Base-by-base conservation (phyloP, 2,888 invertebrate species). In the Cryptocephalus moraei region DNA sequence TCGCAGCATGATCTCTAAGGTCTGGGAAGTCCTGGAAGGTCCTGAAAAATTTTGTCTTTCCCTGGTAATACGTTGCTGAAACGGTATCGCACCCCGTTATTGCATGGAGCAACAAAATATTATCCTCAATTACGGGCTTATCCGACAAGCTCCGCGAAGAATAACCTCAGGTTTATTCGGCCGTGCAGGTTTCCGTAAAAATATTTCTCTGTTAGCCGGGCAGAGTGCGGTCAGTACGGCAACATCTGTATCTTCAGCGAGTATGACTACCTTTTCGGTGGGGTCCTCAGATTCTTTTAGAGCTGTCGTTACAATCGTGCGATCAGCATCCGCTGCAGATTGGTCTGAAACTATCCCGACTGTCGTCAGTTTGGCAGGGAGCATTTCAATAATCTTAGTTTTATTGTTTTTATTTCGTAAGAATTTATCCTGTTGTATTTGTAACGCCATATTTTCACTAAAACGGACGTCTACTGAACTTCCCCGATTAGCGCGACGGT, bases 291-390 rank as follows among this genome's bases (percentile, higher is more conserved):
- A 8, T 44, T 33, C 11, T 41, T 44, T 8, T n/a, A 41, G 14
- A 38, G 39, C 48, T 44, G 48, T 44, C 32, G 44, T 48, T 39
- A 44, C 41, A 34, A 47, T 43, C 8, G 43, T 43, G 32, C 48
- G 34, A 44, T 48, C 44, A 38, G 48, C 48, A 31, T 48, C 44
- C 12, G 44, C 44, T 48, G 11, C 48, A 44, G 34, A 44, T 48
- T 48, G 48, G 11, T 39, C 32, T 8, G 43, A 47, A 47, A 32
- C 11, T 39, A 47, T 47, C n/a, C 39, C 43, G 12, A 14, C 31
- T 47, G 8, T 10, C 11, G 46, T 43, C 3, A 46, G 38, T 46
- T 41, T 46, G 14, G 9, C 43, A 32, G 42, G 42, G 12, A 41
- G 36, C 46, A 46, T 42, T 46, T 46, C 10, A 42, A 46, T 46